Percentiles rank a stretch among this genome's conserved stretches.
phyloP scores from a whole-genome alignment of 2,113 vertebrate species.

The Syngnathus floridae region DNA sequence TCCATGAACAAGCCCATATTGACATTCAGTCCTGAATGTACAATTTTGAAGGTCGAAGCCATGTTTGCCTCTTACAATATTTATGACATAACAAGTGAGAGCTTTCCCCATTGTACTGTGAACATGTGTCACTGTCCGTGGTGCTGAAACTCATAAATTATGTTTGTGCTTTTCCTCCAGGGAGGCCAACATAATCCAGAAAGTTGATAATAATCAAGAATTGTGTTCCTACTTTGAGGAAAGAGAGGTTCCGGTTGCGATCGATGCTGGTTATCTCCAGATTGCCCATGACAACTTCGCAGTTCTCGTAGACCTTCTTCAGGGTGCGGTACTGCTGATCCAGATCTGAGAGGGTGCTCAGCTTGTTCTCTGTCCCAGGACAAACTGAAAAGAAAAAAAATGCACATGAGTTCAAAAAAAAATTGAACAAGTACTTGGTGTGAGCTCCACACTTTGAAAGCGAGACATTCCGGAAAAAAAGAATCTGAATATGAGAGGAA shows the following conservation, averaged over 20 bases:
- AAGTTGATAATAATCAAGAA: not conserved
- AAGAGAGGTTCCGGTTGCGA: constrained; percentile 90
- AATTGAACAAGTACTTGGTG: not conserved
- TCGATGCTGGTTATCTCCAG: constrained; percentile 98
- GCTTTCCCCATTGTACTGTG: not conserved
- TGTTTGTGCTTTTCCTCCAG: not conserved
- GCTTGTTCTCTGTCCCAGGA: constrained; percentile 91
- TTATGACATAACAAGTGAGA: too few species aligned
- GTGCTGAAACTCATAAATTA: not conserved
- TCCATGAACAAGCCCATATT: too few species aligned
- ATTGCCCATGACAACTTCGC: constrained; percentile 97
- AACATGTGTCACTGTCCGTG: not conserved
- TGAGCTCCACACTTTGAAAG: not conserved
- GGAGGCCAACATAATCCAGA: not conserved
- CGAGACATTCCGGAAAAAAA: not conserved
- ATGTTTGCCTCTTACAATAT: too few species aligned
- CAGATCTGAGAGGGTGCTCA: constrained; percentile 94
- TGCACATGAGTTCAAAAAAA: not conserved
- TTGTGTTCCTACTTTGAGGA: constrained; percentile 75
- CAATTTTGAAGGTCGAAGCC: too few species aligned
- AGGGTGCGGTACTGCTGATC: constrained; percentile 93
- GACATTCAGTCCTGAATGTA: too few species aligned
- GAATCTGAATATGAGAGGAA: not conserved
- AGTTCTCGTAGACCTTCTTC: constrained; percentile 96
- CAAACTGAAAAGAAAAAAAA: constrained; percentile 74